These are phyloP conservation scores for Rhynchonycteris naso DNA, from an alignment of 2,797 vertebrate genomes.

Conservation along the genomic window DNA sequence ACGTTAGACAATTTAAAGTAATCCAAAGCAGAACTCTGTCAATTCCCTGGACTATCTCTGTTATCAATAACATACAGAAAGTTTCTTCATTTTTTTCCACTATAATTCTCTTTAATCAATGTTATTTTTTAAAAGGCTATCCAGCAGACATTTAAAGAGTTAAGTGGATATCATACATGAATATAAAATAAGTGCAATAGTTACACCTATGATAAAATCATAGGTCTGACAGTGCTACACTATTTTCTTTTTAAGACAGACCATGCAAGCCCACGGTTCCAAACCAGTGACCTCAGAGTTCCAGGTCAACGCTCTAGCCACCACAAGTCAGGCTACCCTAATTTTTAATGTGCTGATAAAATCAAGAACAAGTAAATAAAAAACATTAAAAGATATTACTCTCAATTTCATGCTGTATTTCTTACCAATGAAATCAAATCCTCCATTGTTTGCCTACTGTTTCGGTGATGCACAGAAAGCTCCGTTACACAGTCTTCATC, in stretches of 20 bases:
- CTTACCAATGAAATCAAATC: constrained; percentile 92
- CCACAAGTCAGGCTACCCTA: not conserved
- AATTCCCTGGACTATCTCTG: not conserved
- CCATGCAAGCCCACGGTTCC: too few relatives aligned
- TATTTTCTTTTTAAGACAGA: not conserved
- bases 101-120: not conserved
- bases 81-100: not conserved
- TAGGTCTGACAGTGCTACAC: not conserved
- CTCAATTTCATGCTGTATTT: constrained; percentile 16
- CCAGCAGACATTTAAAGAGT: constrained; percentile 9
- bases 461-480: constrained; percentile 92
- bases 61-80: too few relatives aligned
- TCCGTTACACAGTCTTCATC: constrained; percentile 96
- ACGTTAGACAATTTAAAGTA: constrained; percentile 16
- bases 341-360: constrained; percentile 31
- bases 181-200: not conserved
- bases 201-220: constrained; percentile 47
- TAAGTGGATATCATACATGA: constrained; percentile 23
- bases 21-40: constrained; percentile 35
- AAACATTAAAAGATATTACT: constrained; percentile 6
- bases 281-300: too few relatives aligned
- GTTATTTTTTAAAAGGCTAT: constrained; percentile 28
- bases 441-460: constrained; percentile 88
- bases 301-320: too few relatives aligned
- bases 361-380: constrained; percentile 47